A percentile compares a stretch with the other conserved stretches of the same genome.
Conservation (phyloP, 2,797 vertebrate species). For the Fringilla coelebs region DNA sequence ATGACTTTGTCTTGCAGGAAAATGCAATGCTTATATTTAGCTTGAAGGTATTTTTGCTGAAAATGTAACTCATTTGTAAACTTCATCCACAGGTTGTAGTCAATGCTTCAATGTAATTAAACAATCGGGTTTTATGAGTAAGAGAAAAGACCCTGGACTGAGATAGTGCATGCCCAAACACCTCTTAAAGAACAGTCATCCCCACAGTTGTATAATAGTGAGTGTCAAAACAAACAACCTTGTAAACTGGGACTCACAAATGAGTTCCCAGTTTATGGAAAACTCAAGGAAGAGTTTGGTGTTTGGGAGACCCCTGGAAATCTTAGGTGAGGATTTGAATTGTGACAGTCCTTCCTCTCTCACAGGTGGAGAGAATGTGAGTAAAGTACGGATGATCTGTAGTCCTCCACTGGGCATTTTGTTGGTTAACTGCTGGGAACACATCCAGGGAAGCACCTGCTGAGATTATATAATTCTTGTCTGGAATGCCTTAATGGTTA, state of each 20-base stretch:
- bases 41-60: neutral
- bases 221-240: neutral
- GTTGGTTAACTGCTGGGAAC: neutral
- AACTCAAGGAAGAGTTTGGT: neutral
- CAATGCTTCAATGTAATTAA: neutral
- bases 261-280: neutral
- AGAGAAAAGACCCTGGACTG: neutral
- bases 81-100: neutral
- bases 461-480: neutral
- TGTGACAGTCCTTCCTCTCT: neutral
- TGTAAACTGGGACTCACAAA: neutral
- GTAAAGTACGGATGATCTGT: neutral
- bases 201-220: neutral
- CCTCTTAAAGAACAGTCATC: neutral
- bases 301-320: neutral
- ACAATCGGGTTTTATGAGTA: neutral
- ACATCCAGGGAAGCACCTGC: neutral
- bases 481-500: neutral
- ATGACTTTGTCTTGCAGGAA: neutral
- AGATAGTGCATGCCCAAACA: neutral
- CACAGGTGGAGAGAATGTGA: neutral
- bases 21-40: neutral
- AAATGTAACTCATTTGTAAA: neutral
- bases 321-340: neutral
- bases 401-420: neutral